Percentiles rank a stretch among this genome's conserved stretches.
phyloP scores from a whole-genome alignment of 2,797 vertebrate genomes.

The Vespertilio murinus region DNA sequence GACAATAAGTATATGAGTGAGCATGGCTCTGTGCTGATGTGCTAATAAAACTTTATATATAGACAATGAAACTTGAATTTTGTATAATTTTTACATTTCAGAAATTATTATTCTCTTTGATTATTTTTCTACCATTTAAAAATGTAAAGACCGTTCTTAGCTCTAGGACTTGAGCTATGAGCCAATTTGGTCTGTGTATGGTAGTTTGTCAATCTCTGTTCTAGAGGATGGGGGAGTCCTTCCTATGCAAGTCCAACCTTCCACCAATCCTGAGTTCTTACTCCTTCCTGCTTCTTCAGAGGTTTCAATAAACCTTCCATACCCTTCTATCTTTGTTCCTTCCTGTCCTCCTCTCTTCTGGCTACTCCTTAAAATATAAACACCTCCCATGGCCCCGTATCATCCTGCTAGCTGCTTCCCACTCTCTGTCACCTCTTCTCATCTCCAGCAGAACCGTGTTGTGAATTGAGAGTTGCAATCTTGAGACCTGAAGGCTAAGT shows the following conservation, averaged over 20 bases:
- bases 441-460: neutral
- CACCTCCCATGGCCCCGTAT: neutral
- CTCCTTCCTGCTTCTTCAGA: neutral
- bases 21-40: neutral
- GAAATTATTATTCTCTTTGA: neutral
- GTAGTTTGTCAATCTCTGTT: neutral
- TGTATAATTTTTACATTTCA: neutral
- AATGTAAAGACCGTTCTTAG: neutral
- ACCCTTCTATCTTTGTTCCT: neutral
- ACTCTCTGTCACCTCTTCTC: neutral
- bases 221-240: neutral
- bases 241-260: neutral
- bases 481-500: neutral
- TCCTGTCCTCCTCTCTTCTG: neutral
- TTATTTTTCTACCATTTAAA: neutral
- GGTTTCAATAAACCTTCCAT: neutral
- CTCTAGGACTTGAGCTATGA: neutral
- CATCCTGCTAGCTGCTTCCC: neutral
- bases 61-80: neutral
- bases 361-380: neutral
- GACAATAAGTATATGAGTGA: fast-evolving
- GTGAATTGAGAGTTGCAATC: neutral
- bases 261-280: neutral
- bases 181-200: neutral
- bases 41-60: neutral